phyloP scores from a whole-genome alignment of 2,797 vertebrate genomes.

The Leptoclinus maculatus region DNA sequence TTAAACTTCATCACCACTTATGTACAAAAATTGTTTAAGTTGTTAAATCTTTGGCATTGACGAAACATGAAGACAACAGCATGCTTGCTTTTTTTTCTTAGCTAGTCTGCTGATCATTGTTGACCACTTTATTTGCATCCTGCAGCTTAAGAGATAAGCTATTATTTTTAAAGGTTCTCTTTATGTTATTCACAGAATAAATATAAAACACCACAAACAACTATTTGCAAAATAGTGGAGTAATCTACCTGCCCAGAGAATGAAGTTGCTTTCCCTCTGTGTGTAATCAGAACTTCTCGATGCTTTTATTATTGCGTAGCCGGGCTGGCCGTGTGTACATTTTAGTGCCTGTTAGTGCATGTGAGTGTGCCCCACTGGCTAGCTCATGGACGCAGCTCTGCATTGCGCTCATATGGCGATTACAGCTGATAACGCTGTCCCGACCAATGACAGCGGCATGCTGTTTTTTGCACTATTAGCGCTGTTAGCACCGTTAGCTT shows the following conservation, averaged over 20 bases:
- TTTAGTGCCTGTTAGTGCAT: no score
- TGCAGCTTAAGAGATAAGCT: neutral
- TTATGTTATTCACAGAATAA: neutral
- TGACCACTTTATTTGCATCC: neutral
- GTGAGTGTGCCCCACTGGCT: no score
- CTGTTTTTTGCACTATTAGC: no score
- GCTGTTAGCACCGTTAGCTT: no score
- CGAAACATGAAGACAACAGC: neutral
- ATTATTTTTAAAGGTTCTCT: neutral
- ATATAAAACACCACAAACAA: neutral
- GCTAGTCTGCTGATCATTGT: neutral
- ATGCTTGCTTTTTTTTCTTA: neutral
- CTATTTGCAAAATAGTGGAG: neutral
- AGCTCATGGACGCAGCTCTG: no score
- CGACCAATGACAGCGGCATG: no score
- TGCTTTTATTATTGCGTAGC: no score
- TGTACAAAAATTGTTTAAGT: neutral
- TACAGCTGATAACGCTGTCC: no score
- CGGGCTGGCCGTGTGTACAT: no score
- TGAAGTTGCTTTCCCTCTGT: no score
- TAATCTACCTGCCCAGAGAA: neutral
- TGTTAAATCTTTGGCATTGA: slow-evolving; percentile 7
- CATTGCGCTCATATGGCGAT: no score
- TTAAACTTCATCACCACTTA: neutral
- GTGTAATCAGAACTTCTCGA: no score